These are phyloP conservation scores for Eunapius fragilis DNA, from an alignment of 37 sponge, comb jelly and placozoan species.

Conservation along the genomic window DNA sequence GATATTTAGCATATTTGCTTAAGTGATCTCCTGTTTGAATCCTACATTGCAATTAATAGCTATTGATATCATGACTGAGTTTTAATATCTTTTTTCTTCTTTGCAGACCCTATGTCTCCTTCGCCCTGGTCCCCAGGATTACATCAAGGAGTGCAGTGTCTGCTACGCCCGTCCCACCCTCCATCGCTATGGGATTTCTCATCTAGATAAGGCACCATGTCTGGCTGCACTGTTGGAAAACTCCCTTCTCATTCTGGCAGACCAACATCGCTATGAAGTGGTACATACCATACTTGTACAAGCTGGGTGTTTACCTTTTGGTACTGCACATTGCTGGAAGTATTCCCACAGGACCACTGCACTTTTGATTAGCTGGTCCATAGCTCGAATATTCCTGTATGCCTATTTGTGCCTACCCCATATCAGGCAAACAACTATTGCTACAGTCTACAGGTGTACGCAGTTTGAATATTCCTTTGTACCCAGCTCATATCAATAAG, in stretches of 20 bases:
- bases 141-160: slow-evolving; percentile 38
- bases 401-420: too few species aligned
- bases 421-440: too few species aligned
- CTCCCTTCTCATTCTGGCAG: slow-evolving; percentile 49
- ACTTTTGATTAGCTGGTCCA: too few species aligned
- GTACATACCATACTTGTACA: slow-evolving; percentile 4
- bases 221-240: slow-evolving; percentile 66
- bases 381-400: too few species aligned
- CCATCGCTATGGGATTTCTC: slow-evolving; percentile 9
- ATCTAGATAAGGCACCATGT: slow-evolving; percentile 54
- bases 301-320: neutral
- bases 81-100: neutral
- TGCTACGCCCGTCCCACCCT: slow-evolving; percentile 15
- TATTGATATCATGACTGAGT: neutral
- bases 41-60: neutral
- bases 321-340: too few species aligned
- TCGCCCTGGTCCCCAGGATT: slow-evolving; percentile 41
- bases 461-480: too few species aligned
- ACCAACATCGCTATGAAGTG: slow-evolving; percentile 78
- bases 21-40: neutral
- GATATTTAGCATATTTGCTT: too few species aligned
- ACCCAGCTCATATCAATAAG: too few species aligned
- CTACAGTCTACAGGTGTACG: too few species aligned
- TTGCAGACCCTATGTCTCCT: slow-evolving; percentile 46
- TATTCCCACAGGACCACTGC: too few species aligned